Evolutionary conservation across 2,113 vertebrate species (phyloP).

Genomic region (Oncorhynchus mykiss): DNA sequence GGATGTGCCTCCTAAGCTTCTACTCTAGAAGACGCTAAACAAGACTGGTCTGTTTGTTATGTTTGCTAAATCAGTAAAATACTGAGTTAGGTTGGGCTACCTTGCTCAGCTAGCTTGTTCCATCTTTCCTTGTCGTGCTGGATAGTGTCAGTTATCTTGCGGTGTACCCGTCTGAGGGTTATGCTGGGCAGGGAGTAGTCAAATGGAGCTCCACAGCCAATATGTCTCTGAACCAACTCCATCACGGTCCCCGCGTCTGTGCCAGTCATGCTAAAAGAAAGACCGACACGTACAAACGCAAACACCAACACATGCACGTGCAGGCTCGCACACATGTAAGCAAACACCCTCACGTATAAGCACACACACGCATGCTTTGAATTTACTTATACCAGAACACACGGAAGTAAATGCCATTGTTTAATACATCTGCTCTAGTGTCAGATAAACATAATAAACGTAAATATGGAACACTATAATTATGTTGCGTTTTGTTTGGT

Average conservation of each 20-base stretch:
- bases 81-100: constrained; percentile 48
- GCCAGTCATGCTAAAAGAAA: constrained; percentile 70
- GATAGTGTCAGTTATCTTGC: constrained; percentile 84
- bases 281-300: constrained; percentile 9
- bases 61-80: no score
- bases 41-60: no score
- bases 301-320: no score
- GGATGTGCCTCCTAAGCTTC: no score
- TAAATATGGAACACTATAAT: no score
- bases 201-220: constrained; percentile 60
- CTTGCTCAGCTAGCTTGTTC: constrained; percentile 91
- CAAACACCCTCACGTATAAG: no score
- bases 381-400: background rate
- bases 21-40: no score
- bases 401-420: no score
- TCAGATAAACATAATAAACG: no score
- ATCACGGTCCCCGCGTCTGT: constrained; percentile 70
- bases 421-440: no score
- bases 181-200: constrained; percentile 87
- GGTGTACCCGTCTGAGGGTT: constrained; percentile 81
- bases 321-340: no score
- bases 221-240: constrained; percentile 78
- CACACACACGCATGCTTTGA: background rate
- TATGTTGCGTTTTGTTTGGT: no score
- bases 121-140: constrained; percentile 91